A percentile compares a stretch with the other conserved stretches of the same genome.
These are phyloP conservation scores for Paramisgurnus dabryanus DNA, from an alignment of 2,113 vertebrate species.

Conservation along the genomic window DNA sequence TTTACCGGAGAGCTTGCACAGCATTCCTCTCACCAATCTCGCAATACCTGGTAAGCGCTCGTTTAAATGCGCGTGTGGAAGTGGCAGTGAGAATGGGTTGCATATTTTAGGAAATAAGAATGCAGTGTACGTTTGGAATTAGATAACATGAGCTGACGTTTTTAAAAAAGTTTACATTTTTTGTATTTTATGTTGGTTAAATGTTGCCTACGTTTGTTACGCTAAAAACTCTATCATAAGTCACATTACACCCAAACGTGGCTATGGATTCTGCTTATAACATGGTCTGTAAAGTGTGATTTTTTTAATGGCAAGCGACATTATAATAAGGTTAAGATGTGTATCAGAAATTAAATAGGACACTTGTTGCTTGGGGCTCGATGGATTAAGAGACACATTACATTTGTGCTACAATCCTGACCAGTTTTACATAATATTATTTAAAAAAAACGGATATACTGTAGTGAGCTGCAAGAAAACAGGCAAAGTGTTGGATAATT, in stretches of 20 bases:
- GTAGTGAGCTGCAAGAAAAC: not conserved
- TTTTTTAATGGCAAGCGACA: not conserved
- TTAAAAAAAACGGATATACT: not conserved
- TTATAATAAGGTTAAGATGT: not conserved
- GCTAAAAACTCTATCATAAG: not conserved
- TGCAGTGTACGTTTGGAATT: not conserved
- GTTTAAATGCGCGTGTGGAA: not conserved
- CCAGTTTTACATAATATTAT: not conserved
- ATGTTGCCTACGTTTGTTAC: too few relatives aligned
- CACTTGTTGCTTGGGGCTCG: constrained; percentile 70
- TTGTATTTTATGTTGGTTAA: not conserved
- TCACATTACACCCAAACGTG: not conserved
- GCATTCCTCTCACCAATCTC: constrained; percentile 87
- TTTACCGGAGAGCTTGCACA: constrained; percentile 88
- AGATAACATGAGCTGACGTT: constrained; percentile 4
- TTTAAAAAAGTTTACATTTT: constrained; percentile 1
- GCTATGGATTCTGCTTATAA: constrained; percentile 9
- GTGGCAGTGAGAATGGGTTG: not conserved
- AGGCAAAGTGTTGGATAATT: not conserved
- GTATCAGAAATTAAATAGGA: constrained; percentile 49
- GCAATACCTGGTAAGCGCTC: constrained; percentile 88
- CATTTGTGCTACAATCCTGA: constrained; percentile 15
- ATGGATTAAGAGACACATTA: not conserved
- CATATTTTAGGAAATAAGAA: not conserved
- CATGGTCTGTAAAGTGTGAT: not conserved